A percentile compares a stretch with the other conserved stretches of the same genome.
Evolutionary conservation across 2,888 invertebrate species (phyloP).

Genomic region (Hydriomena furcata): DNA sequence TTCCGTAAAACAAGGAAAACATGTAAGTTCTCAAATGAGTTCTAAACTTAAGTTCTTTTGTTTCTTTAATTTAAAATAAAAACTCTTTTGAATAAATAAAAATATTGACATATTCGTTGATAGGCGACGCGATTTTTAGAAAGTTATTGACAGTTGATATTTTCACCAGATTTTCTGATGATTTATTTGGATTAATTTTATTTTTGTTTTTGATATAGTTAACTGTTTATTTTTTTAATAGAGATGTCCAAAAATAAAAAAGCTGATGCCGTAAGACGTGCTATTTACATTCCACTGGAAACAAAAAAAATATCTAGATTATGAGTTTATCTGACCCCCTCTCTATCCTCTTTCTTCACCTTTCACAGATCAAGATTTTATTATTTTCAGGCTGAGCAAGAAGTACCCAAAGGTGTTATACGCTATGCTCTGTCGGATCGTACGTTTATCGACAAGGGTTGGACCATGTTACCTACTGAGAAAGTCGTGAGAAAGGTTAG

Average conservation of each 20-base stretch:
- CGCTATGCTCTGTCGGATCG: constrained; percentile 69
- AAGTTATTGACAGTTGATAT: not conserved
- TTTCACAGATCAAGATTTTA: not conserved
- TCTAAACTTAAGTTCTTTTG: no score
- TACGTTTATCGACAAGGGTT: constrained; percentile 70
- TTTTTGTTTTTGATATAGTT: not conserved
- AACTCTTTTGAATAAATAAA: not conserved
- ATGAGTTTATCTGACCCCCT: no score
- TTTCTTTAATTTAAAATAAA: no score
- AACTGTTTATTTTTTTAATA: constrained; percentile 6
- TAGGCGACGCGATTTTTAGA: no score
- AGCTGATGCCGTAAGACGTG: constrained; percentile 17
- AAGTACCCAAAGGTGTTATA: constrained; percentile 55
- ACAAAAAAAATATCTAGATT: no score
- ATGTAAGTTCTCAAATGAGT: constrained; percentile 9
- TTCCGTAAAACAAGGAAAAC: constrained; percentile 14
- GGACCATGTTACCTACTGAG: constrained; percentile 74
- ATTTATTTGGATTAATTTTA: constrained; percentile 4
- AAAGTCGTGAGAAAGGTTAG: constrained; percentile 73
- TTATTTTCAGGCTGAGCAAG: constrained; percentile 51
- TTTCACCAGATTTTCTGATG: not conserved
- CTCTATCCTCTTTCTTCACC: not conserved
- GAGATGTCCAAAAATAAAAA: constrained; percentile 17
- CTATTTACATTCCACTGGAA: not conserved
- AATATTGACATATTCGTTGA: not conserved